Conservation (phyloP, 2,113 vertebrate species). For the Tympanuchus pallidicinctus region DNA sequence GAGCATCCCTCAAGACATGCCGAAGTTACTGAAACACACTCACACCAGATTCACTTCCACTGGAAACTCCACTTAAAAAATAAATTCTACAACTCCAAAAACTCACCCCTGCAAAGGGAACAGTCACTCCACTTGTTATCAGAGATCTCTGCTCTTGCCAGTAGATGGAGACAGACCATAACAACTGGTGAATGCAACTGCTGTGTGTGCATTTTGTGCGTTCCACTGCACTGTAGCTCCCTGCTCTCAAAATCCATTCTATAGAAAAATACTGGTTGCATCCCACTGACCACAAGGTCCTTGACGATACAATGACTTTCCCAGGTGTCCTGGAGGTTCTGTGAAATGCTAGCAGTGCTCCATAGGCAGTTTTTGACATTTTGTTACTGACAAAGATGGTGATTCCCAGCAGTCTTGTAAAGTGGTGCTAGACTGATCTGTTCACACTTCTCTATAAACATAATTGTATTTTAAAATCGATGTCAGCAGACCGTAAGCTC, state of each 20-base stretch:
- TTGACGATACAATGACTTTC: not conserved
- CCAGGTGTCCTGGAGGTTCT: not conserved
- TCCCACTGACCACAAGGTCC: not conserved
- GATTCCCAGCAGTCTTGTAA: not conserved
- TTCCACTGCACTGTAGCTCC: not conserved
- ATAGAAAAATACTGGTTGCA: not conserved
- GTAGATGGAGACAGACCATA: slow-evolving; percentile 57
- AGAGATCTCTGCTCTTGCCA: not conserved
- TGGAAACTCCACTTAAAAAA: not conserved
- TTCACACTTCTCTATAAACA: not conserved
- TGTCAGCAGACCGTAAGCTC: not conserved
- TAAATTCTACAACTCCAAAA: not conserved
- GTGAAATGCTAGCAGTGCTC: not conserved
- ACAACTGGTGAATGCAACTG: not conserved
- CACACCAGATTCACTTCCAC: not conserved
- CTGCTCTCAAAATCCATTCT: not conserved
- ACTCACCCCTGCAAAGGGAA: too few species aligned
- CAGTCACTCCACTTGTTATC: accelerated
- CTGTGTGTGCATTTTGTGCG: accelerated
- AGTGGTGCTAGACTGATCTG: not conserved
- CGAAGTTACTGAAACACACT: not conserved
- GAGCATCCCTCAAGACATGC: not conserved
- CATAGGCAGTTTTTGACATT: not conserved
- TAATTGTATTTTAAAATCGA: not conserved
- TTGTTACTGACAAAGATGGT: not conserved